A percentile compares a stretch with the other conserved stretches of the same genome.
These are phyloP conservation scores for Dyspetes luteomarginatus DNA, from an alignment of 2,888 invertebrate species.

Conservation along the genomic window DNA sequence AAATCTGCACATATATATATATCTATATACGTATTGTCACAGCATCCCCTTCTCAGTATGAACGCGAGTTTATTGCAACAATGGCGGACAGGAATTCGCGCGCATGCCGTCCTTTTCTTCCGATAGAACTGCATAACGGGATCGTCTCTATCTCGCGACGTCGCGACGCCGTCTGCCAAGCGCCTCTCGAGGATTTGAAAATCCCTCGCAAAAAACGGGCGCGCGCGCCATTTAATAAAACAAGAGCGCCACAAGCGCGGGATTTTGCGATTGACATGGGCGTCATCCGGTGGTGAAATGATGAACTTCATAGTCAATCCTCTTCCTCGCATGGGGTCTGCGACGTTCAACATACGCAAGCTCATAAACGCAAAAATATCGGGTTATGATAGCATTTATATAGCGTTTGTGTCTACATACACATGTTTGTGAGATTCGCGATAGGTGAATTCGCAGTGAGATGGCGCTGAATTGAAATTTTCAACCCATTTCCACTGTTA, in stretches of 20 bases:
- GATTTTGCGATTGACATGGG: conserved; percentile 42
- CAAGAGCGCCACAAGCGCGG: conserved; percentile 15
- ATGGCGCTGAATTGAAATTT: conserved; percentile 63
- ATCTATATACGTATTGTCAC: conserved; percentile 20
- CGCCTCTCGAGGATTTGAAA: conserved; percentile 9
- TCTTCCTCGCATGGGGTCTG: conserved; percentile 71
- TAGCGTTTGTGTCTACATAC: not conserved
- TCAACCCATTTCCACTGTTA: conserved; percentile 44
- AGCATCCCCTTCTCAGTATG: conserved; percentile 29
- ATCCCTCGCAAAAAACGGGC: conserved; percentile 6
- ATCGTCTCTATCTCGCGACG: not conserved
- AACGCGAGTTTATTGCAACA: conserved; percentile 44
- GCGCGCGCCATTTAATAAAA: no score
- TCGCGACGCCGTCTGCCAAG: not conserved
- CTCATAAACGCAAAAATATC: conserved; percentile 1
- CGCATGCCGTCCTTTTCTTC: conserved; percentile 30
- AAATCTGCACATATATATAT: not conserved
- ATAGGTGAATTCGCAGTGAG: conserved; percentile 52
- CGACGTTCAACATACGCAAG: conserved; percentile 71
- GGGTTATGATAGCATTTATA: not conserved
- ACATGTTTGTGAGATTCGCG: conserved; percentile 17
- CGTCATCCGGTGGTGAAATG: conserved; percentile 74
- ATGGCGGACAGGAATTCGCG: conserved; percentile 60
- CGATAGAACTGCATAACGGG: conserved; percentile 52
- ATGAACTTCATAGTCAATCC: conserved; percentile 71